These are phyloP conservation scores for Sebastes hubbsi DNA, from an alignment of 2,797 vertebrate genomes.

Conservation along the genomic window DNA sequence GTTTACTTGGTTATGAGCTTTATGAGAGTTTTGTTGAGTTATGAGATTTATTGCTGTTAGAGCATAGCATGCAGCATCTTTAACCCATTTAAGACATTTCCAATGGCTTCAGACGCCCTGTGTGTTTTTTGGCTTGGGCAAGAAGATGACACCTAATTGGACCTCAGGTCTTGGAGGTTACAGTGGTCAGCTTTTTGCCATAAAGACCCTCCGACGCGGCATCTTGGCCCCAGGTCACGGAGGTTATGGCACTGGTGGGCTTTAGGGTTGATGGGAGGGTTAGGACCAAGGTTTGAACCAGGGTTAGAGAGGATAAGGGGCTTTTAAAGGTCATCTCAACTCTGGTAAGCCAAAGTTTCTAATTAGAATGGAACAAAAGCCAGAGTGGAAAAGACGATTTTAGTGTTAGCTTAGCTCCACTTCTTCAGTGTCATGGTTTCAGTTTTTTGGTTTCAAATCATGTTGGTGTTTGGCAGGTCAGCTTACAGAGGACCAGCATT, in stretches of 20 bases:
- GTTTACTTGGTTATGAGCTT: background rate
- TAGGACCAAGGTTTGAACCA: conserved; percentile 20
- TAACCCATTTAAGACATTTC: background rate
- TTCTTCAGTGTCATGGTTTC: background rate
- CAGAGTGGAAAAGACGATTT: background rate
- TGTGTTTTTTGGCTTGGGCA: background rate
- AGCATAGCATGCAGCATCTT: background rate
- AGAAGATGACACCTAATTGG: background rate
- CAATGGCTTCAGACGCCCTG: background rate
- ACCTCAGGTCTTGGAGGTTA: conserved; percentile 11
- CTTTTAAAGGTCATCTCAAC: background rate
- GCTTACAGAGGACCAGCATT: too few relatives aligned
- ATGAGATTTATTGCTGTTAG: too few relatives aligned
- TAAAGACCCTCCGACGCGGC: background rate
- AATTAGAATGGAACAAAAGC: background rate
- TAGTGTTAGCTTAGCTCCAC: background rate
- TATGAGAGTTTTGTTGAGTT: too few relatives aligned
- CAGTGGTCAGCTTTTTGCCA: conserved; percentile 32
- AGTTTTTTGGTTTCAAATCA: background rate
- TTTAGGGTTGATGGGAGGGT: conserved; percentile 29
- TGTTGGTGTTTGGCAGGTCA: background rate
- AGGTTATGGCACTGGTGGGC: conserved; percentile 5
- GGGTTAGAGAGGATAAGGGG: background rate
- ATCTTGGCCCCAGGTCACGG: background rate
- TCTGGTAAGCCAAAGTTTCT: background rate